Conservation (phyloP, 2,113 vertebrate species). For the Tupaia chinensis region DNA sequence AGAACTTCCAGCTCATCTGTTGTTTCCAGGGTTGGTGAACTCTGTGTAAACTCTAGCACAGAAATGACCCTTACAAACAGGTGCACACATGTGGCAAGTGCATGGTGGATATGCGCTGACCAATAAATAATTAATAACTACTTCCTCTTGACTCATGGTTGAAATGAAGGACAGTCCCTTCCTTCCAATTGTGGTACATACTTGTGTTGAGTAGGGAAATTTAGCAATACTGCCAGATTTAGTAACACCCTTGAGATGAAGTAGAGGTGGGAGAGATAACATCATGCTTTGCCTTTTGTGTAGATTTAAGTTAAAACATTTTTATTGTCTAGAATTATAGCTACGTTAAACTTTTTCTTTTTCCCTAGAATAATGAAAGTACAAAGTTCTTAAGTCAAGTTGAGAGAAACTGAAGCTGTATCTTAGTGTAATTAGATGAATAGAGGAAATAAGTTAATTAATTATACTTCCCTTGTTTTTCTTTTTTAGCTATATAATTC, state of each 20-base stretch:
- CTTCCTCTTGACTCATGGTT: conserved; percentile 71
- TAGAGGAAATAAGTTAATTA: neutral
- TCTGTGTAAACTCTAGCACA: conserved; percentile 46
- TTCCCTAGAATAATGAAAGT: neutral
- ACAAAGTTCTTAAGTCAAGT: neutral
- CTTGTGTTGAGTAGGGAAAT: neutral
- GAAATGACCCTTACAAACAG: conserved; percentile 44
- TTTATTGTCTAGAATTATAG: conserved; percentile 2
- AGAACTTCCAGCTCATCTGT: neutral
- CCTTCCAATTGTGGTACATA: neutral
- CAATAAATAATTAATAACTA: conserved; percentile 23
- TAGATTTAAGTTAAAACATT: conserved; percentile 34
- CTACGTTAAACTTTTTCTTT: conserved; percentile 11
- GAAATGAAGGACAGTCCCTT: conserved; percentile 19
- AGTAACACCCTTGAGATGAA: conserved; percentile 47
- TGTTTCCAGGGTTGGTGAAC: conserved; percentile 49
- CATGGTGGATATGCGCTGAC: neutral
- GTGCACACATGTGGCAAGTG: neutral
- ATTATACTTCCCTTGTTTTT: neutral
- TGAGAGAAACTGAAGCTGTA: conserved; percentile 4
- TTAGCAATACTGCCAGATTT: conserved; percentile 32
- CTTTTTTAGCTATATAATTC: neutral
- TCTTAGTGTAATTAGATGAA: neutral
- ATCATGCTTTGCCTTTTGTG: conserved; percentile 18
- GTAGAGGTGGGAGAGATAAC: neutral